Evolutionary conservation across 23 tunicate genomes (phyloP), one percentile per base, ranked within the genome.

Genomic region (Oikopleura dioica): DNA sequence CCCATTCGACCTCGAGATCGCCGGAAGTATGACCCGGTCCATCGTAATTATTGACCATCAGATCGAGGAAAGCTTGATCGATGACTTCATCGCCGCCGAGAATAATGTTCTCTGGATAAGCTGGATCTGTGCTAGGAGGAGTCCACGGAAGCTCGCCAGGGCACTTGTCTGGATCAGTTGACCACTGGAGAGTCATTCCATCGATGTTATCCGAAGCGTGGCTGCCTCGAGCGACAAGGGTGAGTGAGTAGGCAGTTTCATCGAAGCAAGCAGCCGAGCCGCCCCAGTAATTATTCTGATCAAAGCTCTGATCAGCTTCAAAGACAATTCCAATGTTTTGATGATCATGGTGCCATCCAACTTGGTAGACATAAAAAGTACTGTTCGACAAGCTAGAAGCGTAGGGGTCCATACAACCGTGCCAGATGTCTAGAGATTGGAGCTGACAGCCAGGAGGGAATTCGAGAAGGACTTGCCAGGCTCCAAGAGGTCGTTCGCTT

Each of bases 371-470:
- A 28, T 63, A 63, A 63, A 63, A 63, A 2, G 72, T 21, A 4
- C 72, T 31, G 26, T 63, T 63, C 5, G 30, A 2, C 33, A 63
- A 21, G 2, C 33, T 28, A 2, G 72, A 63, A 2, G 72, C 72
- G 26, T 63, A 63, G 5, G 72, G 72, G 72, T 63, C 84, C 36
- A 78, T 34, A 67, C 95, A 87, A 37, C 84, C 87, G 35, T 68
- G 81, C 95, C 95, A 87, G 51, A 87, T 83, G 36, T 81, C 68
- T 24, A 79, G 38, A 1, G 75, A 37, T 16, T 77, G 37, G 9
- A 87, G 68, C 23, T 38, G 59, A 68, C 95, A 87, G 28, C 63
- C 50, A 0, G 77, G 35, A 0, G 95, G 95, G 78, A 87, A 51
- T 16, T 75, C 36, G 35, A 87, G 35, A 32, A 36, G 68, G 26